A percentile compares a stretch with the other conserved stretches of the same genome.
Evolutionary conservation across 2,797 vertebrate species (phyloP).

Genomic region (Bovichtus diacanthus): DNA sequence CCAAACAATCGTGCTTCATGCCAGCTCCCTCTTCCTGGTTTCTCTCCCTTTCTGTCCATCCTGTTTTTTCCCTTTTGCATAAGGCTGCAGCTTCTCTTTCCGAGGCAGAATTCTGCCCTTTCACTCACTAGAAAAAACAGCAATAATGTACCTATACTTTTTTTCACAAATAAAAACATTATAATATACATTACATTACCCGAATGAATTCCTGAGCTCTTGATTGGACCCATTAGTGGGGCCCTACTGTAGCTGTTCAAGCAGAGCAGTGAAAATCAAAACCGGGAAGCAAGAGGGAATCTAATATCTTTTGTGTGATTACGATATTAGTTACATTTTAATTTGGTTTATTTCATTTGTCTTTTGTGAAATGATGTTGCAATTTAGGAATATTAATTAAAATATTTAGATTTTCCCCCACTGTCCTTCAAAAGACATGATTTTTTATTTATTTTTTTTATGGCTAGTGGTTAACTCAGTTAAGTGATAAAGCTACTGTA

Average conservation of each 20-base stretch:
- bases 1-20: conserved; percentile 72
- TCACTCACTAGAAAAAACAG: neutral
- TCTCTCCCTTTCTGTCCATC: conserved; percentile 27
- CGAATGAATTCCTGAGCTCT: conserved; percentile 6
- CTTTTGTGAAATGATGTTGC: conserved; percentile 4
- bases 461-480: neutral
- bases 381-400: conserved; percentile 18
- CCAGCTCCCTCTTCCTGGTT: conserved; percentile 57
- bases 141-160: neutral
- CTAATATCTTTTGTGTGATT: conserved; percentile 1
- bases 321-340: conserved; percentile 26
- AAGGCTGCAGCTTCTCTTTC: conserved; percentile 37
- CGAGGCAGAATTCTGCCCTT: neutral
- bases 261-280: conserved; percentile 15
- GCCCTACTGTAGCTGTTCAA: neutral
- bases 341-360: conserved; percentile 17
- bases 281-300: neutral
- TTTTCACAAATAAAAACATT: neutral
- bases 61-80: conserved; percentile 29
- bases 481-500: conserved; percentile 9
- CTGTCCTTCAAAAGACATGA: neutral
- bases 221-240: neutral
- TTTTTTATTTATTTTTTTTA: conserved; percentile 10
- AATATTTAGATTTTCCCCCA: conserved; percentile 5
- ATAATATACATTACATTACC: neutral